Base-by-base conservation (phyloP, 2,797 vertebrate genomes). In the Phoxinus dragarum region DNA sequence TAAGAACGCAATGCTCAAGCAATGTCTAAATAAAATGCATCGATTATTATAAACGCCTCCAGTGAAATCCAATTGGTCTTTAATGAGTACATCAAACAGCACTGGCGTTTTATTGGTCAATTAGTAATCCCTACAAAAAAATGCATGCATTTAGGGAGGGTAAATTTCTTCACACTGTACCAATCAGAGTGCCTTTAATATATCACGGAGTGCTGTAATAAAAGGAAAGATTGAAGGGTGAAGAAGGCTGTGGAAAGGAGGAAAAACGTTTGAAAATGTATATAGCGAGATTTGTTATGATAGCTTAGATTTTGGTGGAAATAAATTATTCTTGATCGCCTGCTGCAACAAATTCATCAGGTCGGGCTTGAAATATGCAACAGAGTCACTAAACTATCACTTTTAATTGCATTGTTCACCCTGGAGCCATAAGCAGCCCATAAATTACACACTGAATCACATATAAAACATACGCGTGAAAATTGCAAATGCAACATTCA, bases 71-170 rank as follows among this genome's bases (percentile, higher is more conserved):
- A 96, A 96, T 95, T 96, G 96, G 95, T 95, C 96, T 95, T 95
- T 94, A 94, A 96, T 94, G 94, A 93, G 93, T 94, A 94, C 95
- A 95, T 96, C 94, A 89, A 88, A 88, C 81, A 84, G 94, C 93
- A 92, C 94, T 94, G 94, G 93, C 94, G 84, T 95, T 95, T 96
- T 96, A 97, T 95, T 96, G 95, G 96, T 96, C 95, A 96, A 96
- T 96, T 95, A 96, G 95, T 95, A 96, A 96, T 95, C 94, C 94
- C 95, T 95, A 94, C 94, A 95, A 94, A 96, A 94, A 95, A 94
- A 95, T 92, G 94, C 90, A 87, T 85, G 68, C 69, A 81, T 85
- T 87, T 80, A 80, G 86, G 74, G 72, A 84, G 78, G 85, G 66
- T 52, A 40, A 74, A 54, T 44, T 93, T 94, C 91, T 95, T 95